Evolutionary conservation across 2,797 vertebrate genomes (phyloP), one percentile per base, ranked within the genome.

Genomic region (Pangasius djambal): DNA sequence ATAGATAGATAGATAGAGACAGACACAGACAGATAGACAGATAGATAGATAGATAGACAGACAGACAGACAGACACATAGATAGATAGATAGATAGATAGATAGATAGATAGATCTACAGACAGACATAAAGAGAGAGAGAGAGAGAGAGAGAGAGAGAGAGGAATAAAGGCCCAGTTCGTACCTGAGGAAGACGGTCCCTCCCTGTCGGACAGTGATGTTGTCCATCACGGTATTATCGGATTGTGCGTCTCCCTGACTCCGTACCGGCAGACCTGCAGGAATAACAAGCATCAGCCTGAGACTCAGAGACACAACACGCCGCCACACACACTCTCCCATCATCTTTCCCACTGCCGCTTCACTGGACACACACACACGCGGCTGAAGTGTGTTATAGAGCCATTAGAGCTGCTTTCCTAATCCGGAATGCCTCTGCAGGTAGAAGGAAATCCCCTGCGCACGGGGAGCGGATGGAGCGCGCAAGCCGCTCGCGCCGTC

Each of bases 221-320:
- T 99, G 97, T 99, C 98, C 98, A 99, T 99, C 55, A 98, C 97
- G 97, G 97, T 98, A 96, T 97, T 98, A 95, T 98, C 98, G 88
- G 95, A 93, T 83, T 97, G 97, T 95, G 97, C 95, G 90, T 98
- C 98, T 93, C 97, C 97, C 88, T 97, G 96, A 94, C 98, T 98
- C 94, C 96, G 96, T 94, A 98, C 98, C 1, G 97, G 98, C 96
- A 98, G 96, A 96, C 98, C 98, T 99, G 98, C 96, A 93, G 97
- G 98, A 94, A 99, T 94, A 98, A 99, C 96, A 97, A 99, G 97
- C 96, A 99, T 96, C 93, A 99, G 96, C 96, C 97, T 99, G 96
- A 99, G 97, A 95, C 95, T 96, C 91, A 98, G 94, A 93, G 97
- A 94, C 88, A 97, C 93, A 83, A 97, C 93, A 95, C 96, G 96